phyloP scores from a whole-genome alignment of 2,888 invertebrate species.

The Nematopogon swammerdamellus region DNA sequence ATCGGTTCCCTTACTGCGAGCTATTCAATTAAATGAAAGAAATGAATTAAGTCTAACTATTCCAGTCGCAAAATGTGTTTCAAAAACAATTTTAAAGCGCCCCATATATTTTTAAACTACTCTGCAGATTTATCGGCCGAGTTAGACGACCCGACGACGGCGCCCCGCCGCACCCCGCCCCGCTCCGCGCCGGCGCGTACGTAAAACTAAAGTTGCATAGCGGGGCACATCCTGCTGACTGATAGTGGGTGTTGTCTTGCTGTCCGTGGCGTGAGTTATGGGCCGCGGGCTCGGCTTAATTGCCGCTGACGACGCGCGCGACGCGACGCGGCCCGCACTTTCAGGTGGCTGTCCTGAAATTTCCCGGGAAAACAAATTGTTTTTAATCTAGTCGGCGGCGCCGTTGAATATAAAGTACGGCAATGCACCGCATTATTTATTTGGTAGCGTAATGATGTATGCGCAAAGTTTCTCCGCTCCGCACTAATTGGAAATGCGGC shows the following conservation, averaged over 20 bases:
- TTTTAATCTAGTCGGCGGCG: conserved; percentile 25
- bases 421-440: neutral
- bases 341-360: conserved; percentile 16
- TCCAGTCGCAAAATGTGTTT: neutral
- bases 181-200: too few relatives aligned
- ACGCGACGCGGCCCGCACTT: conserved; percentile 12
- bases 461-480: neutral
- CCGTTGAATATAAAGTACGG: conserved; percentile 7
- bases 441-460: neutral
- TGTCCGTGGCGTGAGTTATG: conserved; percentile 27
- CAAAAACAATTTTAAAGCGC: neutral
- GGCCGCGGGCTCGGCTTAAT: conserved; percentile 28
- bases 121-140: neutral
- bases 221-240: neutral
- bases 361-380: conserved; percentile 26
- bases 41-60: neutral
- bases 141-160: neutral
- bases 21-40: neutral
- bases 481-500: neutral
- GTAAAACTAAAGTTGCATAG: neutral
- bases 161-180: too few relatives aligned
- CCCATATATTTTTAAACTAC: neutral
- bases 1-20: too few relatives aligned
- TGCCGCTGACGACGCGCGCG: conserved; percentile 29
- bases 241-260: neutral